Base-by-base conservation (phyloP, 2,113 vertebrate genomes). In the Cebidichthys violaceus region DNA sequence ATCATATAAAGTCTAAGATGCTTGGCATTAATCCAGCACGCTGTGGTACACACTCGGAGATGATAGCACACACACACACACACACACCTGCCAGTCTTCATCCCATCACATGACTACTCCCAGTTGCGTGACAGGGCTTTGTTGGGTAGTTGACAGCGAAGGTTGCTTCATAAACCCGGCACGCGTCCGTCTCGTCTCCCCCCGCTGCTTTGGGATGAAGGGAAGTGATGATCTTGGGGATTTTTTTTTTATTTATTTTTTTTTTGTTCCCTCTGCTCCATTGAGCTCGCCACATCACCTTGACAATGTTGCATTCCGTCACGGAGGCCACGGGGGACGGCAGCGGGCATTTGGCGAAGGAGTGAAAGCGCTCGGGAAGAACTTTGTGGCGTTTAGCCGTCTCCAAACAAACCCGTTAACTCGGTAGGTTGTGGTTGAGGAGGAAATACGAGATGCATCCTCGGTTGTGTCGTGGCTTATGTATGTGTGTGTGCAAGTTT, bases 181-280 rank as follows among this genome's bases (percentile, higher is more conserved):
- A 79, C 72, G 50, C 70, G 75, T 83, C 87, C 89, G 79, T 88
- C 84, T 55, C 50, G 14, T 91, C 68, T 83, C 18, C 80, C 71
- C 80, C 83, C 45, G 57, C 87, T 87, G 90, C 79, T 90, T 71
- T 59, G 77, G 84, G 82, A 88, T 91, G 84, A 89, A 87, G 88
- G 75, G 72, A 91, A 88, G 87, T 82, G 92, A 92, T 94, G 92
- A 95, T 87, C 87, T 61, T 61, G 62, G 93, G 91, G 73, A 73
- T 83, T 90, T 87, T 88, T 74, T 20, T 24, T 6, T 24, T 33
- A n/a, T n/a, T n/a, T n/a, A n/a, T 87, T 88, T 74, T 20, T 24
- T 6, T 24, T 33, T n/a, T 13, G 14, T 61, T 82, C 45, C 55
- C 59, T 71, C 82, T 74, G 84, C 74, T 89, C 82, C 72, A 54